Conservation (phyloP, 1,140 invertebrate genomes). For the Phthorimaea operculella region DNA sequence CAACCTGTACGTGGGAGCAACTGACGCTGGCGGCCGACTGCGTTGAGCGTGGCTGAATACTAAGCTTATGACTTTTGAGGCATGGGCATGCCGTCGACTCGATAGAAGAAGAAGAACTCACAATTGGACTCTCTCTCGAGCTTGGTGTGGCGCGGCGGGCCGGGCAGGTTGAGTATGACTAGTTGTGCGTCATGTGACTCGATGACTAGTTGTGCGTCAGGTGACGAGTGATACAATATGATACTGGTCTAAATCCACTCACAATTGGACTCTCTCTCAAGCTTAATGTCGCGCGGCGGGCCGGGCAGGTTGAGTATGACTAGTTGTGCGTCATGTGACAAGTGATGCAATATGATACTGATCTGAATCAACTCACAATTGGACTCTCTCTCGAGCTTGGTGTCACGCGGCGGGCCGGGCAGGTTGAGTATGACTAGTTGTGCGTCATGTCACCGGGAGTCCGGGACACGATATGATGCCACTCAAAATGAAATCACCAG, state of each 20-base stretch:
- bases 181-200: constrained; percentile 95
- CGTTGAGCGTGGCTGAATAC: too few species aligned
- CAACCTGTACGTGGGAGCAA: too few species aligned
- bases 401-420: constrained; percentile 93
- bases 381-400: constrained; percentile 84
- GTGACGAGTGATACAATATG: too few species aligned
- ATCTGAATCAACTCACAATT: too few species aligned
- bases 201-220: constrained; percentile 97
- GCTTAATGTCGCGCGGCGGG: constrained; percentile 86
- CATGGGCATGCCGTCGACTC: too few species aligned
- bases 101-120: too few species aligned
- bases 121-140: constrained; percentile 88
- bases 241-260: too few species aligned
- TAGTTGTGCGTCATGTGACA: constrained; percentile 94
- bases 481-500: too few species aligned
- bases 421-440: constrained; percentile 98
- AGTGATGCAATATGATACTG: too few species aligned
- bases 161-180: constrained; percentile 97
- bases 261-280: constrained; percentile 94
- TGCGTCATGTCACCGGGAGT: constrained; percentile 94
- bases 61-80: too few species aligned
- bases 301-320: constrained; percentile 98
- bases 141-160: constrained; percentile 88
- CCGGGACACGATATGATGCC: too few species aligned
- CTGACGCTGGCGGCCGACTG: too few species aligned